Evolutionary conservation across 1,140 invertebrate species (phyloP), one percentile per base, ranked within the genome.

Genomic region (Brachionus koreanus): DNA sequence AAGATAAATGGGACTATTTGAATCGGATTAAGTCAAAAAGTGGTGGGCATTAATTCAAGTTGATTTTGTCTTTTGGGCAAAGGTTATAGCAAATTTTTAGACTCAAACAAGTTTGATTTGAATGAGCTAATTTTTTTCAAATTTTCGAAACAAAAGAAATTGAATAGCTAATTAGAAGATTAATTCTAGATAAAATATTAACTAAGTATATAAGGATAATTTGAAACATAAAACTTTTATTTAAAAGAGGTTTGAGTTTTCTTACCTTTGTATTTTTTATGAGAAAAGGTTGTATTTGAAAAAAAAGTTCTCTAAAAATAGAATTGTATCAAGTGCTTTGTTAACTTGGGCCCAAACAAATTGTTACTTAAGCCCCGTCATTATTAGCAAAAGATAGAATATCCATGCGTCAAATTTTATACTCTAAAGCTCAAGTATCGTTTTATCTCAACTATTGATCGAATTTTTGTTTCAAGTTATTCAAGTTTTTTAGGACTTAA

Each of bases 161-260:
- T 65, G 35, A 69, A 69, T 69, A 37, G 33, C 37, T 69, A 69
- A 69, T 69, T 69, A 69, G 65, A 69, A 69, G 65, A 69, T 69
- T 69, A 69, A 69, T 69, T 69, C 37, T 37, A 69, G 65, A 69
- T 69, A 69, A 37, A 33, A 65, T 33, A 65, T 65, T 65, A 65
- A 33, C 63, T 23, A 33, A 65, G 33, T 65, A 37, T 65, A 13
- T 37, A 33, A 65, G 63, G 63, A 33, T 65, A 33, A 65, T 65
- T 65, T 65, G 63, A 65, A 65, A 65, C 35, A 37, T 39, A 37
- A 69, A 39, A 39, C 29, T 37, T 33, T 37, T 16, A 69, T 69
- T 69, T 69, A 35, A 39, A 19, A 37, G 7, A 69, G 65, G 29
- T 39, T 37, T 42, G 29, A 69, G 29, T 37, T 69, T 39, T 69